Evolutionary conservation across 2,113 vertebrate genomes (phyloP).

Genomic region (Petromus typicus): DNA sequence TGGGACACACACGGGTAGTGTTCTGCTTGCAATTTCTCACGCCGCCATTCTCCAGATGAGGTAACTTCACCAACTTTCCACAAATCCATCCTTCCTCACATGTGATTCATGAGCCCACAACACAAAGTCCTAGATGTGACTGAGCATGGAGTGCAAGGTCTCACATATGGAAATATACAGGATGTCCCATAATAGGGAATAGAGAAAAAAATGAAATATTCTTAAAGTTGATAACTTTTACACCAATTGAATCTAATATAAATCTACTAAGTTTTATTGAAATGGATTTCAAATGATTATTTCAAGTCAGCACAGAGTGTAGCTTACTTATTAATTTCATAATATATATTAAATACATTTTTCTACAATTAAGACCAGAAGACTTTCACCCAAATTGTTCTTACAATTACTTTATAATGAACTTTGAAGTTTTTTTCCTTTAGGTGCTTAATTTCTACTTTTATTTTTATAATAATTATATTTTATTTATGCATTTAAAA

Average conservation of each 20-base stretch:
- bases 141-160: background rate
- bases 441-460: background rate
- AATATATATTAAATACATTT: slow-evolving; percentile 35
- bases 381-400: background rate
- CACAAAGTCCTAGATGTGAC: background rate
- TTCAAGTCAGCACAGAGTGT: background rate
- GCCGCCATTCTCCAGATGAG: too few species aligned
- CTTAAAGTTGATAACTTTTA: background rate
- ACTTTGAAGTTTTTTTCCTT: background rate
- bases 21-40: background rate
- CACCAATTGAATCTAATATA: background rate
- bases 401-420: background rate
- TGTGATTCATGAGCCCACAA: background rate
- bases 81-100: background rate
- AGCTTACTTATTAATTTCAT: background rate
- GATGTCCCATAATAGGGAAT: background rate
- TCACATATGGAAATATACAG: background rate
- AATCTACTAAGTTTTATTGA: background rate
- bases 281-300: background rate
- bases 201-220: background rate
- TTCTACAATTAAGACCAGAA: background rate
- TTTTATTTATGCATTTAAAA: background rate
- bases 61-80: background rate
- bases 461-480: background rate
- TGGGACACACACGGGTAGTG: too few species aligned